Evolutionary conservation across 2,113 vertebrate genomes (phyloP), one percentile per base, ranked within the genome.

Genomic region (Ictidomys tridecemlineatus): DNA sequence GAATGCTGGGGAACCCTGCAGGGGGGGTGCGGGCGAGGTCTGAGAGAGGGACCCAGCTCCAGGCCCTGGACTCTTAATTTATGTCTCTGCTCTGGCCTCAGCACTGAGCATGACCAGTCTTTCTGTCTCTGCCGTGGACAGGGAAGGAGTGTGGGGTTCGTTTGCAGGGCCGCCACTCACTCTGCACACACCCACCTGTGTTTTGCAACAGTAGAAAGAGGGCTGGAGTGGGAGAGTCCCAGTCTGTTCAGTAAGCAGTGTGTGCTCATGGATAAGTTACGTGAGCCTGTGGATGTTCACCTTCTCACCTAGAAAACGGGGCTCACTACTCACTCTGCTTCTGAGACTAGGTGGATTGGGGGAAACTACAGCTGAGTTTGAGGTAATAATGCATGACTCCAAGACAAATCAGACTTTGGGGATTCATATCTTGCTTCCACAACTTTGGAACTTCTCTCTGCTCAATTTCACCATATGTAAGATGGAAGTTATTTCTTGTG

Each of bases 31-130:
- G 8, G 56, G 20, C 28, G 28, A 67, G 32, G 56, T 77, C 48
- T 1, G 1, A 67, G 65, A 56, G 20, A 37, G 61, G 18, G 3
- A 17, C 22, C 45, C 30, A 34, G 77, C 90, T 97, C 92, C 61
- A 88, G 91, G 95, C 37, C 86, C 74, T 34, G 18, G 89, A 90
- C 76, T 93, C 73, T 82, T 82, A 8, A 39, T 78, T 95, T 96
- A 84, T 63, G 39, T 65, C 70, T 79, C 4, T 61, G 5, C 87
- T 69, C 53, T 89, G 95, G 73, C 87, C 90, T 96, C 86, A 11
- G 26, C 1, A 37, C n/a, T 74, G 73, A 91, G 73, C 30, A 28
- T 16, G 73, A 6, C 17, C 37, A 1, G 42, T 28, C 26, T 67
- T 73, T 85, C 73, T 0, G 1, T 1, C 92, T 83, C 72, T 78